phyloP scores from a whole-genome alignment of 2,888 invertebrate genomes.

The Rutpela maculata region DNA sequence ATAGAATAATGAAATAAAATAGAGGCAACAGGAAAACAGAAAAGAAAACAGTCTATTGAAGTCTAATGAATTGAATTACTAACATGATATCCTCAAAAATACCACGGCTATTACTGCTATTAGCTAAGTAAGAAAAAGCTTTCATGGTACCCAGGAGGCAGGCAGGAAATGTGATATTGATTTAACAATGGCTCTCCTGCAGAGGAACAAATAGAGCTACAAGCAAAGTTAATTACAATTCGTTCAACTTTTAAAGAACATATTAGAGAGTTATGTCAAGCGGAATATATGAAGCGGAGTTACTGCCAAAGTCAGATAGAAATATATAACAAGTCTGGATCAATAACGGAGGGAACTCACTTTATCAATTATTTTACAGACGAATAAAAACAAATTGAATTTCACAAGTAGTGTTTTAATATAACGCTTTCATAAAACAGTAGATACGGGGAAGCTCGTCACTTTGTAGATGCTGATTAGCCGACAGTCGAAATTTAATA shows the following conservation, averaged over 20 bases:
- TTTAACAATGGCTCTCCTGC: conserved; percentile 23
- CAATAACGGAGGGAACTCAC: too few species aligned
- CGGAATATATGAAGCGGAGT: not conserved
- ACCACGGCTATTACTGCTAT: conserved; percentile 32
- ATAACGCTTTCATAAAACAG: too few species aligned
- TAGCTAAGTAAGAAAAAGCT: conserved; percentile 43
- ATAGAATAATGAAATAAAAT: not conserved
- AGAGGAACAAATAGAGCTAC: conserved; percentile 33
- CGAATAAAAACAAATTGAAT: too few species aligned
- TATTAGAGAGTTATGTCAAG: not conserved
- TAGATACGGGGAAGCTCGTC: too few species aligned
- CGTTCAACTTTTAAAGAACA: conserved; percentile 14
- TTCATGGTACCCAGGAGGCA: conserved; percentile 26
- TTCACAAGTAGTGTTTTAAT: too few species aligned
- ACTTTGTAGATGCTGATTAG: too few species aligned
- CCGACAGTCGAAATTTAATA: too few species aligned
- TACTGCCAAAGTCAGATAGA: not conserved
- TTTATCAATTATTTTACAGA: too few species aligned
- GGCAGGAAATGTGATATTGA: conserved; percentile 38
- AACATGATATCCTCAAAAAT: conserved; percentile 32
- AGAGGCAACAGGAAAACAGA: not conserved
- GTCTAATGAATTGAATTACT: conserved; percentile 34
- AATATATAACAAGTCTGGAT: not conserved
- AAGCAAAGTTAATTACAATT: conserved; percentile 33
- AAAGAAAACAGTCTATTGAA: not conserved